Conservation (phyloP, 2,113 vertebrate species). For the human (Homo sapiens) region GRCh38 chr17:1069001-1069500, state of each 20-base stretch:
- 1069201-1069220: conserved; percentile 4
- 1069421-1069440: too few species aligned
- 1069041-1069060: conserved; percentile 18
- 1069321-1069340: neutral
- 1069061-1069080: conserved; percentile 1
- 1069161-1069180: conserved; percentile 61
- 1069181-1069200: conserved; percentile 13
- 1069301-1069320: conserved; percentile 57
- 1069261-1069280: neutral
- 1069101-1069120: conserved; percentile 40
- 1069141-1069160: conserved; percentile 30
- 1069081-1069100: conserved; percentile 54
- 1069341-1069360: conserved; percentile 35
- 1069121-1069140: conserved; percentile 57
- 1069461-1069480: too few species aligned
- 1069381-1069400: too few species aligned
- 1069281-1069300: conserved; percentile 45
- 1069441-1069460: too few species aligned
- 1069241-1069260: neutral
- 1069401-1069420: too few species aligned
- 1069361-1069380: neutral
- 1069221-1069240: conserved; percentile 45
- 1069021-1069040: conserved; percentile 57
- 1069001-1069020: conserved; percentile 45
- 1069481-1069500: too few species aligned